Evolutionary conservation across 2,797 vertebrate species (phyloP), one percentile per base, ranked within the genome.

Genomic region (Lagodon rhomboides): DNA sequence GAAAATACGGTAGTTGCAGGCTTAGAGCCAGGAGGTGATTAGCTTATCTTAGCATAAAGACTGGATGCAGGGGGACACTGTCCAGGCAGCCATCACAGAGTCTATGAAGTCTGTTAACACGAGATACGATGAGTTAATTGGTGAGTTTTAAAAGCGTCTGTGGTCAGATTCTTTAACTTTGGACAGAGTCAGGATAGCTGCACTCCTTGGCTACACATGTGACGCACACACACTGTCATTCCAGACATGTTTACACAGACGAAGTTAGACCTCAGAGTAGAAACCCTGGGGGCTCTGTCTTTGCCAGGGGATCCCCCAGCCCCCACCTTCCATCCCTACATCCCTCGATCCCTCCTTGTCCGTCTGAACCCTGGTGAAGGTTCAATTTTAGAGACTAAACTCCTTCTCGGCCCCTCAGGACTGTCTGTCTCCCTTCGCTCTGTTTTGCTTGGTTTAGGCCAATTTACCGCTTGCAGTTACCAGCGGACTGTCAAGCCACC

Each of bases 171-270:
- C 43, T 44, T 44, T 13, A 27, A 47, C 10, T 17, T 22, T 41
- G 16, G 50, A 25, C 11, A 18, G 49, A 41, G 15, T 1, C 5
- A 54, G 9, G 34, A 15, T 25, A 20, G 23, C 43, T 27, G 16
- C 47, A 73, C 58, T 71, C 38, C 7, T 30, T 53, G 65, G 61
- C 55, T 88, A 69, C 64, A 65, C 51, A 81, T 77, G 20, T 49
- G 46, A 88, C 62, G 49, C 85, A 79, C 56, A 80, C 25, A 68
- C 59, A 70, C 18, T 12, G 80, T 85, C 85, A 87, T 92, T 91
- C 84, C 88, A 92, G 83, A 86, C 85, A 73, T 93, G 89, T 93
- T 94, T 91, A 85, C 83, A 85, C 80, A 94, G 92, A 93, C 75
- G 62, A 84, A 77, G 83, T 89, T 66, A 78, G 87, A 90, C 87